A percentile compares a stretch with the other conserved stretches of the same genome.
Evolutionary conservation across 2,797 vertebrate genomes (phyloP).

Genomic region (Sebastes elongatus): DNA sequence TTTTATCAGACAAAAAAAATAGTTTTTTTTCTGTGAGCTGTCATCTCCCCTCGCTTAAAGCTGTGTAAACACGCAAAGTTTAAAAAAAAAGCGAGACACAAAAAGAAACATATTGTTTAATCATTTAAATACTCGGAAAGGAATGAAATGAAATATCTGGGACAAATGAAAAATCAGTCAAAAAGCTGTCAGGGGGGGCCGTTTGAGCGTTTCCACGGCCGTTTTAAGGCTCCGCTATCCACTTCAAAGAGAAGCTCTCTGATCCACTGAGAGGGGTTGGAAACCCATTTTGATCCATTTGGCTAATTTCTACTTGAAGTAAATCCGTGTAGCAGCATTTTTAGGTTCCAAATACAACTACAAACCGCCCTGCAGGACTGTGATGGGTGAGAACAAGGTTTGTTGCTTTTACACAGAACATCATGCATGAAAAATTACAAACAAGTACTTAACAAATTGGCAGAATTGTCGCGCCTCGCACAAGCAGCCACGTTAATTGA

Average conservation of each 20-base stretch:
- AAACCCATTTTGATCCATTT: constrained; percentile 64
- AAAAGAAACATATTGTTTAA: constrained; percentile 52
- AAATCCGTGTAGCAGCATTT: constrained; percentile 5
- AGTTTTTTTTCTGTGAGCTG: constrained; percentile 17
- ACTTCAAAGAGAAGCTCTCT: constrained; percentile 70
- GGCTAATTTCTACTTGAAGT: constrained; percentile 56
- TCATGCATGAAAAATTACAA: constrained; percentile 15
- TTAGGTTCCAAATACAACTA: constrained; percentile 5
- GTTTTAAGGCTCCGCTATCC: constrained; percentile 64
- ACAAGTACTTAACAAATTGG: constrained; percentile 26
- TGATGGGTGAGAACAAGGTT: background rate
- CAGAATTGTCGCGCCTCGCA: background rate
- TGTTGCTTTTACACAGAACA: constrained; percentile 3
- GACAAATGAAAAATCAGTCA: constrained; percentile 78
- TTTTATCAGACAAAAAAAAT: constrained; percentile 66
- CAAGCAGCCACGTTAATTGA: constrained; percentile 2
- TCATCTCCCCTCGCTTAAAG: constrained; percentile 25
- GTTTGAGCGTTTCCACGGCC: constrained; percentile 48
- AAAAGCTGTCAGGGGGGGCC: constrained; percentile 52
- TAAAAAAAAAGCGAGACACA: constrained; percentile 13
- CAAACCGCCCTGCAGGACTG: constrained; percentile 3
- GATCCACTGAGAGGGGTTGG: constrained; percentile 45
- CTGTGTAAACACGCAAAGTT: constrained; percentile 40
- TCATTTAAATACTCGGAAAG: constrained; percentile 61
- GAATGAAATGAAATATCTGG: constrained; percentile 75